Base-by-base conservation (phyloP, 53 echinoderm and acorn worm genomes). In the Patiria pectinifera region DNA sequence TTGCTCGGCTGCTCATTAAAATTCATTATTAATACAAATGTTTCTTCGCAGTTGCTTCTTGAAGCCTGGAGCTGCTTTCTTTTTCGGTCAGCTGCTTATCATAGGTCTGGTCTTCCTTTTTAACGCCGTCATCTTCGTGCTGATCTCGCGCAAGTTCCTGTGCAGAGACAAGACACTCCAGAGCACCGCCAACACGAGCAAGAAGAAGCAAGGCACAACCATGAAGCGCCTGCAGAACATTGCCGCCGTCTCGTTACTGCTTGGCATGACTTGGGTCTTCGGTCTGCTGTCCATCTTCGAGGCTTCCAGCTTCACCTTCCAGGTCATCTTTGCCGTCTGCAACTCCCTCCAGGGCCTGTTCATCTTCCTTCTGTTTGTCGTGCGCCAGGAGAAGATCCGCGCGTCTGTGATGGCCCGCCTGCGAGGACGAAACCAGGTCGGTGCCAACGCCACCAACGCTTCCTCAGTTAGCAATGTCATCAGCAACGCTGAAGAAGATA, bases 311-410 rank as follows among this genome's bases (percentile, higher is more conserved):
- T 79, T 94, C 18, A 26, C 92, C 61, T 96, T 96, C 82, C 95
- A 97, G 78, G 78, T 95, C 58, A 82, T 97, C 47, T 97, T 97
- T 93, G 77, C 86, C 26, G 45, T 96, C 70, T 94, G 81, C 66
- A 96, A 96, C 82, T 96, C 97, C 6, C 92, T 97, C 78, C 97
- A 97, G 72, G 97, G 97, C 14, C 92, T 96, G 62, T 96, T 97
- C 70, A 83, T 97, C 44, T 97, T 97, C 85, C 24, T 97, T 60
- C 76, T 97, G 19, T 97, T 95, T 66, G 95, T 95, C 62, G 78
- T 96, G 46, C 74, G 94, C 7, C 96, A 92, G 76, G 71, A 92
- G 49, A 94, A 96, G 61, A 86, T 94, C 44, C 80, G 94, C 26
- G n/a, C 89, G 24, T 23, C 58, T 22, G 16, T 86, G 76, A 53